A percentile compares a stretch with the other conserved stretches of the same genome.
These are phyloP conservation scores for Ormyrus thymus DNA, from an alignment of 2,888 invertebrate species.

Conservation along the genomic window DNA sequence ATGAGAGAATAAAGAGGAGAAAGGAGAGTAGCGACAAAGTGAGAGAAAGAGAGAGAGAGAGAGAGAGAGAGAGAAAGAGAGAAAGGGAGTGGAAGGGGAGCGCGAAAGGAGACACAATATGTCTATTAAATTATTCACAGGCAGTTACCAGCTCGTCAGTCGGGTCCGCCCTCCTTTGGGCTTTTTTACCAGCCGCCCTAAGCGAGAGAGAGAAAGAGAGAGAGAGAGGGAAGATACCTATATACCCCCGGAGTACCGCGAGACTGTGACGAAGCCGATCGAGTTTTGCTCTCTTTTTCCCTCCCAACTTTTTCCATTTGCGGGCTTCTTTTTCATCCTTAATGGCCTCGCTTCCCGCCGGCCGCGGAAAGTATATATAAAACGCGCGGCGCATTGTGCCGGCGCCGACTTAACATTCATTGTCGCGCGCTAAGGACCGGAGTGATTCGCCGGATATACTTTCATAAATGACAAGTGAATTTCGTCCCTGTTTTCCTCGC, in stretches of 20 bases:
- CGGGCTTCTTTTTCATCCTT: slow-evolving; percentile 30
- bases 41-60: neutral
- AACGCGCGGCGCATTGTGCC: slow-evolving; percentile 30
- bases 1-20: slow-evolving; percentile 21
- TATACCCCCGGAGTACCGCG: neutral
- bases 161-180: slow-evolving; percentile 52
- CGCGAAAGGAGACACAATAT: slow-evolving; percentile 60
- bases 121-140: slow-evolving; percentile 70
- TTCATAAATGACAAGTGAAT: slow-evolving; percentile 31
- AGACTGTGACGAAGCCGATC: neutral
- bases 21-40: neutral
- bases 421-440: neutral
- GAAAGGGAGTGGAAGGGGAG: neutral
- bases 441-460: slow-evolving; percentile 15
- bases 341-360: slow-evolving; percentile 33
- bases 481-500: neutral
- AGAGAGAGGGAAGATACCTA: neutral
- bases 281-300: no score
- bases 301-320: neutral
- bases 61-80: neutral
- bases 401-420: slow-evolving; percentile 22
- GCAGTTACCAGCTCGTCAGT: slow-evolving; percentile 69
- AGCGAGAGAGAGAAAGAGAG: neutral
- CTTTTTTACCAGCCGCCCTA: slow-evolving; percentile 12
- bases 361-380: slow-evolving; percentile 7